Base-by-base conservation (phyloP, 2,797 vertebrate genomes). In the Eulemur mongoz region DNA sequence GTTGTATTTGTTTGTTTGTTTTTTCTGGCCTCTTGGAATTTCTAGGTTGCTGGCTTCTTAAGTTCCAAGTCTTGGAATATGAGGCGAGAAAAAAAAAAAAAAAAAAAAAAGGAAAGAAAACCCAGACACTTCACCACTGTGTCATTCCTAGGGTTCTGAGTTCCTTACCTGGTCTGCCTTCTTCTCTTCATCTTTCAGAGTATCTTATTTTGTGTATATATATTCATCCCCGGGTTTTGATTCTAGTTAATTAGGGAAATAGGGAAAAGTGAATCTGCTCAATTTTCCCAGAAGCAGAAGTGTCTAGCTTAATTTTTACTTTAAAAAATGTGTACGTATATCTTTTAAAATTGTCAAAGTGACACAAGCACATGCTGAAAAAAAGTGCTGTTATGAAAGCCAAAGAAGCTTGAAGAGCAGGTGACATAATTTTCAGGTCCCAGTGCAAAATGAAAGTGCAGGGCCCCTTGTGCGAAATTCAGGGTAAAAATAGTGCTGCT, bases 121-220 rank as follows among this genome's bases (percentile, higher is more conserved):
- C 15, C n/a, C 1, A 63, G 25, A 1, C n/a, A 52, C 1, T 0
- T 52, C 4, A 50, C 43, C 27, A 40, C 11, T 30, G 6, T 40
- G 45, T 52, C 27, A 65, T 52, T 65, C 12, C n/a, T 52, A 14
- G 43, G 45, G 17, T 50, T 65, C 73, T 89, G 2, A 78, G 43
- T 2, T 52, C 10, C 10, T 4, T 38, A 38, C 6, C 4, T 9
- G 15, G 1, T 32, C n/a, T 40, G 5, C 52, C 25, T 35, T 38
- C 45, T 65, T 89, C 45, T 32, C n/a, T 76, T 89, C 15, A 63
- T 11, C n/a, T 89, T 50, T 52, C 2, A 52, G 72, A 50, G n/a
- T 59, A n/a, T 32, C 30, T 59, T 59, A 25, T 45, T 61, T 22
- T 88, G 7, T 32, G 17, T 27, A 14, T 40, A 10, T 30, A 30